Conservation (phyloP, 2,888 invertebrate species). For the Reticulitermes lucifugus region DNA sequence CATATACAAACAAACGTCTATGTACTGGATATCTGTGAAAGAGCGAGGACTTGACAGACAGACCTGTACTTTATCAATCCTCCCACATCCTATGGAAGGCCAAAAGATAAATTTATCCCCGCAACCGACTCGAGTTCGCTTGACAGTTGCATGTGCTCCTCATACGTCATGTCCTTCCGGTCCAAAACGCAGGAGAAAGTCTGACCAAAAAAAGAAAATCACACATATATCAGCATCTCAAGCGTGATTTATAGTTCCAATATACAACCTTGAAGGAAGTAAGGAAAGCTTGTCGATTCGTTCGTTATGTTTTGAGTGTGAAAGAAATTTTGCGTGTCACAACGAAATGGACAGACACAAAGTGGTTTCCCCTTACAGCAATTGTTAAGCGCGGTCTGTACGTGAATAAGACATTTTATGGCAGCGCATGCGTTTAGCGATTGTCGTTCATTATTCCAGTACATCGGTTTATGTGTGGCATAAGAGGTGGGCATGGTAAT, state of each 20-base stretch:
- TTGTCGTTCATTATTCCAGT: too few relatives aligned
- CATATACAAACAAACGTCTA: too few relatives aligned
- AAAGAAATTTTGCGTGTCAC: too few relatives aligned
- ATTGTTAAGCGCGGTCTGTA: too few relatives aligned
- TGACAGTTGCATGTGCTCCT: constrained; percentile 46
- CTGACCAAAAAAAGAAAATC: background rate
- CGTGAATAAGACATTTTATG: too few relatives aligned
- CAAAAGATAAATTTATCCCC: constrained; percentile 36
- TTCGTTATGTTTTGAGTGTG: background rate
- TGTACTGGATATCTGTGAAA: background rate
- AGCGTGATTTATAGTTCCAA: constrained; percentile 4
- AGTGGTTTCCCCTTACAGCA: too few relatives aligned
- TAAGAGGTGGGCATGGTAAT: too few relatives aligned
- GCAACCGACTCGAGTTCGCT: constrained; percentile 30
- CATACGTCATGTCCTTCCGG: constrained; percentile 41
- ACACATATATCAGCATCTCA: constrained; percentile 4
- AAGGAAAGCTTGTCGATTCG: background rate
- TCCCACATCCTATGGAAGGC: constrained; percentile 11
- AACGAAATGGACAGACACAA: too few relatives aligned
- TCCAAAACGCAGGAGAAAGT: background rate
- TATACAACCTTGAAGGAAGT: background rate
- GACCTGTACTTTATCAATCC: constrained; percentile 27
- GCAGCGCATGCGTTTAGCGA: too few relatives aligned
- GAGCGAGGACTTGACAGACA: background rate
- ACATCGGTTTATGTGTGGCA: too few relatives aligned